A percentile compares a stretch with the other conserved stretches of the same genome.
These are phyloP conservation scores for Conops quadrifasciatus DNA, from an alignment of 2,888 invertebrate genomes.

Conservation along the genomic window DNA sequence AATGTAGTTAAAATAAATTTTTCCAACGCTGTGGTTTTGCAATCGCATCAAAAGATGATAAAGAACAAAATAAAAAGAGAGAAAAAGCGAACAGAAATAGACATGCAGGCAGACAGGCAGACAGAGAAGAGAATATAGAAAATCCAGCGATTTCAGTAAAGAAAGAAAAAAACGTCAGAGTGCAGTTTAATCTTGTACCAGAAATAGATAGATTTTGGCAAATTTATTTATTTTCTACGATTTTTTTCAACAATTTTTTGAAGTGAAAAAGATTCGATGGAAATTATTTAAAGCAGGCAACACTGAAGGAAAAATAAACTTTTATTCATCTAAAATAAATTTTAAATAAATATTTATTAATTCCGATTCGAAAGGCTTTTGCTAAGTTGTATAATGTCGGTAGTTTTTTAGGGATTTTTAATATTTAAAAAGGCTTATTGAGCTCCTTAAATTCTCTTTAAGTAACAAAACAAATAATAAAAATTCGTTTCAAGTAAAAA, in stretches of 20 bases:
- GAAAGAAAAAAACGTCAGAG: neutral
- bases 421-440: no score
- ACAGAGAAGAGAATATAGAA: neutral
- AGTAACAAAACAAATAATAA: no score
- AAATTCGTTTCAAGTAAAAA: no score
- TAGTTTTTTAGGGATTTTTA: no score
- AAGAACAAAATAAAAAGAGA: neutral
- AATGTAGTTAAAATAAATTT: slow-evolving; percentile 33
- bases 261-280: neutral
- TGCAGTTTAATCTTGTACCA: slow-evolving; percentile 20
- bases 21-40: slow-evolving; percentile 28
- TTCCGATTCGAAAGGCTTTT: no score
- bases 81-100: neutral
- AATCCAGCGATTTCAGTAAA: neutral
- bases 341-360: no score
- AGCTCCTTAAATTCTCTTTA: no score
- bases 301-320: no score
- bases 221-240: neutral
- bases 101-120: neutral
- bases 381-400: no score
- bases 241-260: neutral
- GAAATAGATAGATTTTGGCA: neutral
- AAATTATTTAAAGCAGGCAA: no score
- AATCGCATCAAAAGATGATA: slow-evolving; percentile 13
- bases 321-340: no score